Evolutionary conservation across 2,888 invertebrate species (phyloP), one percentile per base, ranked within the genome.

Genomic region (Hedychridium roseum): DNA sequence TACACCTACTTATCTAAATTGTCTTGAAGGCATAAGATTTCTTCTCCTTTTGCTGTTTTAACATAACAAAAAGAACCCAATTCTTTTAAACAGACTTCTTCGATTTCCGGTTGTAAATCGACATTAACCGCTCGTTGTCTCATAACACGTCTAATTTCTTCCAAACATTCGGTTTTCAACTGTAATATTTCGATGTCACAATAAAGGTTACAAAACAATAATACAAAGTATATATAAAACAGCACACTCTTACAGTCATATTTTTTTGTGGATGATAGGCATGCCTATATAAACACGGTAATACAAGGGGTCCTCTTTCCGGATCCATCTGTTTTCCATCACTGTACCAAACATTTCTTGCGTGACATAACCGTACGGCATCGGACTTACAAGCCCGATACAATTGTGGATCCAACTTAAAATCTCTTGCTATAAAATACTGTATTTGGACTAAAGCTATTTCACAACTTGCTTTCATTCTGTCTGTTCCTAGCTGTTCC

Each of bases 351-450:
- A 88, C 85, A 12, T 84, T 83, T 62, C 86, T 88, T 0, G 91
- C 92, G 68, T 90, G 87, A 73, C 97, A 97, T 23, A 89, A 83
- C 43, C 85, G 86, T 2, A 86, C 84, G 2, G 97, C 97, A 81
- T 97, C 97, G 55, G 87, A 85, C 68, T 88, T 90, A 74, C 98
- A 99, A 20, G 90, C 88, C 70, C 88, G 86, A 74, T 93, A 98
- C 31, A 99, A 80, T 63, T 89, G 89, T 0, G 94, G 91, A 79
- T 97, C 96, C 35, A 97, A 81, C 68, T 92, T 94, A 76, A 94
- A 99, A 80, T 98, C 94, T 66, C 99, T 86, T 0, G 95, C 92
- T 53, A 98, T 88, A 80, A 99, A 99, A 79, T 97, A 99, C 74
- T 99, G 97, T 68, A 99, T 94, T 80, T 97, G 94, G 49, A 98